phyloP scores from a whole-genome alignment of 2,113 vertebrate genomes.

The Falco punctatus region DNA sequence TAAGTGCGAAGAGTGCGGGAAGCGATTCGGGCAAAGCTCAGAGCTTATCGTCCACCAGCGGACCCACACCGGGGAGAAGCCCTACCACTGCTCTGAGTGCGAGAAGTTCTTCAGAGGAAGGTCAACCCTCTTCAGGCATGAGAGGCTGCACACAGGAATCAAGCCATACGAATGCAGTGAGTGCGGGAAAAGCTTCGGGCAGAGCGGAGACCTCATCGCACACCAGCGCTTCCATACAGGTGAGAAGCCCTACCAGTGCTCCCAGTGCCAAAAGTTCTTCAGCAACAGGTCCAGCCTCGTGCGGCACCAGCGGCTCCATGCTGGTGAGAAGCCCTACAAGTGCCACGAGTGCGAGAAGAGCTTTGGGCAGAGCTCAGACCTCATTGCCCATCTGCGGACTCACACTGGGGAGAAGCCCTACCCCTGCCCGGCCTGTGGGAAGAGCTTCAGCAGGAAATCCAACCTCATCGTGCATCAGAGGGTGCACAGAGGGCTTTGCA shows the following conservation, averaged over 20 bases:
- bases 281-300: conserved; percentile 21
- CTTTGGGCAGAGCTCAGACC: too few relatives aligned
- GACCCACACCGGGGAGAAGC: too few relatives aligned
- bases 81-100: neutral
- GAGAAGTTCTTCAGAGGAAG: neutral
- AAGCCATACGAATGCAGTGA: neutral
- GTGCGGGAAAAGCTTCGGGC: too few relatives aligned
- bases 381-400: too few relatives aligned
- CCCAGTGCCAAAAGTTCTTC: conserved; percentile 22
- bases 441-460: conserved; percentile 16
- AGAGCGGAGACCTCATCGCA: too few relatives aligned
- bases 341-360: too few relatives aligned
- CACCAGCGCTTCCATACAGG: too few relatives aligned
- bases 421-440: neutral
- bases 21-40: too few relatives aligned
- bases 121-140: neutral
- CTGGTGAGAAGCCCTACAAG: neutral
- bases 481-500: neutral
- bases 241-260: conserved; percentile 28
- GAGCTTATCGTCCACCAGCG: too few relatives aligned
- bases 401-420: too few relatives aligned
- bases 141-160: neutral
- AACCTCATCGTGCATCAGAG: conserved; percentile 27
- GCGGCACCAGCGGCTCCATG: neutral
- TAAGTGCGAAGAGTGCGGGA: too few relatives aligned